Conservation (phyloP, 2,888 invertebrate species). For the Drosophila falleni region DNA sequence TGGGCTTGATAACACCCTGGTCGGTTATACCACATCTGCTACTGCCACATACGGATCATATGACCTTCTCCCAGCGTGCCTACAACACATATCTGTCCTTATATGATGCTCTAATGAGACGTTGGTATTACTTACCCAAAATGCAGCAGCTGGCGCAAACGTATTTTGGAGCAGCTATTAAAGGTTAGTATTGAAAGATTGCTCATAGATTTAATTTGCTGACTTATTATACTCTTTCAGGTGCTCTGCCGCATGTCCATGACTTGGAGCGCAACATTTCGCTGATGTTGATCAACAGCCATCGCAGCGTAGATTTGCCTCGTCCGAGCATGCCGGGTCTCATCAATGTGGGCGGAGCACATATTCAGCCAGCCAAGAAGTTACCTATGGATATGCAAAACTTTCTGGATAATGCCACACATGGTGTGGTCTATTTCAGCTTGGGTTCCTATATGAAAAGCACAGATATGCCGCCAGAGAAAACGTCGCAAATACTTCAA, state of each 20-base stretch:
- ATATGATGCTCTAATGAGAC: slow-evolving; percentile 79
- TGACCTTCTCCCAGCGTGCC: slow-evolving; percentile 84
- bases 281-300: slow-evolving; percentile 86
- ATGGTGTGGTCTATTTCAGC: slow-evolving; percentile 86
- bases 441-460: slow-evolving; percentile 86
- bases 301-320: slow-evolving; percentile 86
- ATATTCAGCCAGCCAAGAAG: slow-evolving; percentile 80
- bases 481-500: slow-evolving; percentile 82
- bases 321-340: slow-evolving; percentile 85
- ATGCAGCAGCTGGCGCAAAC: slow-evolving; percentile 84
- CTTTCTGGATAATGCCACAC: slow-evolving; percentile 84
- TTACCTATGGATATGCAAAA: slow-evolving; percentile 81
- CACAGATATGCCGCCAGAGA: slow-evolving; percentile 85
- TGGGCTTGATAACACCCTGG: slow-evolving; percentile 84
- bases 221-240: slow-evolving; percentile 39
- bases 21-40: slow-evolving; percentile 84
- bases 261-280: slow-evolving; percentile 86
- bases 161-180: slow-evolving; percentile 75
- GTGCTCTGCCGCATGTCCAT: slow-evolving; percentile 83
- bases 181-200: slow-evolving; percentile 55
- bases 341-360: slow-evolving; percentile 84
- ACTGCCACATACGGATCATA: slow-evolving; percentile 83
- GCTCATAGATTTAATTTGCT: not conserved
- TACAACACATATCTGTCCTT: slow-evolving; percentile 84
- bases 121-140: slow-evolving; percentile 83